Evolutionary conservation across 2,797 vertebrate species (phyloP), one percentile per base, ranked within the genome.

Genomic region (Scleropages formosus): DNA sequence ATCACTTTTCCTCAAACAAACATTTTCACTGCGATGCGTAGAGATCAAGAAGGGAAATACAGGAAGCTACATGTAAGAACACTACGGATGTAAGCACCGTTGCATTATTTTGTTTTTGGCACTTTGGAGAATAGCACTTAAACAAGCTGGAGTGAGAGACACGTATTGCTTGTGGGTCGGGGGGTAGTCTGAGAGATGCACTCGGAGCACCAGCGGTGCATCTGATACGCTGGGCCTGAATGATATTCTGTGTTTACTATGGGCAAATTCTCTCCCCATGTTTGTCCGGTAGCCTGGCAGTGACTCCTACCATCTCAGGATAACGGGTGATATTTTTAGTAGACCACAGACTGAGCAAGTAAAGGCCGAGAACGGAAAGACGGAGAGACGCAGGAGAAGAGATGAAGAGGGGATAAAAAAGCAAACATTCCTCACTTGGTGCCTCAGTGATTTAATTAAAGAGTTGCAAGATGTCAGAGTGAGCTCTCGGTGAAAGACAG

Each of bases 301-400:
- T 39, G 31, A 39, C 6, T 18, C 59, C n/a, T 9, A 12, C 18
- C 59, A 9, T 1, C 59, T 61, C 31, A 39, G n/a, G 59, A 61
- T 18, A n/a, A 71, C 7, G 22, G 49, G n/a, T 56, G 68, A 58
- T 49, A 71, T 71, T 27, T 71, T 69, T 18, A n/a, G 44, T n/a
- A 69, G 67, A 20, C 20, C 51, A 51, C 22, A 22, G 16, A 22
- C 22, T n/a, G 51, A 51, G 68, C 22, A 12, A 1, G 58, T 69
- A 62, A 44, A 75, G 69, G 61, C 51, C 68, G 76, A 75, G 77
- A 70, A 70, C n/a, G n/a, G n/a, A n/a, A n/a, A n/a, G n/a, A 68
- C 26, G 8, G 46, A 22, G 16, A 20, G 47, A 58, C 8, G 58
- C 24, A 68, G 67, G 47, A 63, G 76, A 78, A 49, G 7, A 73